Base-by-base conservation (phyloP, 2,888 invertebrate species). In the Tenthredo scrophulariae region DNA sequence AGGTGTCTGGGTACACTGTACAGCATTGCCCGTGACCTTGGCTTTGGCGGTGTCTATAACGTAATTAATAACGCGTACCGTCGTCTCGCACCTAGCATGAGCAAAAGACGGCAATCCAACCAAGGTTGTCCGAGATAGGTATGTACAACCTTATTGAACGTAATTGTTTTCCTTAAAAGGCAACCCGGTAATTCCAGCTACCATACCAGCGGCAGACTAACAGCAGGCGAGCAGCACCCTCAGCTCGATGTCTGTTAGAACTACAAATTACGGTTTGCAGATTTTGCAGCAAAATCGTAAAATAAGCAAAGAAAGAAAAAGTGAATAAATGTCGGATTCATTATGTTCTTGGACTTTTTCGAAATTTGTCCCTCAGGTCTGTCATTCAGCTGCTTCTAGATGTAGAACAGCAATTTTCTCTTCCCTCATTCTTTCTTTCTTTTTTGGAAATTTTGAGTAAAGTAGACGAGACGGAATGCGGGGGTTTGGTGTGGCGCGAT, bases 21-120 rank as follows among this genome's bases (percentile, higher is more conserved):
- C 26, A 67, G 67, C 6, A 67, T 67, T 67, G 82, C 0, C 58
- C 58, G 80, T 86, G 88, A 89, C 90, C 90, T 90, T 90, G 90
- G 88, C 88, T 90, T 88, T 88, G 88, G 86, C 89, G 87, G 89
- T 86, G 86, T 85, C 86, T 87, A 88, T 88, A 89, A 87, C 86
- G 87, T 88, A 88, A 90, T 90, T 90, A 90, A 90, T 88, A 87
- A 87, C 86, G 86, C 85, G 33, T 37, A 40, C 37, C 62, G 58
- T 77, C 77, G 77, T 54, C 72, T 74, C 72, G 72, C 72, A 74
- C 72, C 72, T 43, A 26, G 5, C 22, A 37, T 37, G 37, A 67
- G 67, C 67, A 1, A 15, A 22, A 58, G 29, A 75, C 72, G 86
- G 80, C 85, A 75, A 50, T 85, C 33, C 62, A 26, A 72, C 77